These are phyloP conservation scores for Etheostoma spectabile DNA, from an alignment of 2,113 vertebrate species.

Conservation along the genomic window DNA sequence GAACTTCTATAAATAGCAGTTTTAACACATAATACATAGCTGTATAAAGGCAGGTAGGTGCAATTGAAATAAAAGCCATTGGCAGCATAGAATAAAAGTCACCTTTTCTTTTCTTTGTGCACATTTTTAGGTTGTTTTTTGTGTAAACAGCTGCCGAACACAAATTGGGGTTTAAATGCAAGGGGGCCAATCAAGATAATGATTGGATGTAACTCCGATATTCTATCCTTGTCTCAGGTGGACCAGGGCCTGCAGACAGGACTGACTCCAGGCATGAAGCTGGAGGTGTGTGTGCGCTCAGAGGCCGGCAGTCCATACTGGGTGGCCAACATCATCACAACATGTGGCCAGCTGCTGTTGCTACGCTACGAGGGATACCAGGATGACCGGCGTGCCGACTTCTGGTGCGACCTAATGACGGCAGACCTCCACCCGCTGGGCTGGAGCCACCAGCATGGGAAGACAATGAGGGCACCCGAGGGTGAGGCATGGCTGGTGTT, in stretches of 20 bases:
- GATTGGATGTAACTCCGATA: background rate
- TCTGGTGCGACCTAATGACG: slow-evolving; percentile 97
- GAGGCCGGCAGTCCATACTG: slow-evolving; percentile 90
- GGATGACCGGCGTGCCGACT: slow-evolving; percentile 95
- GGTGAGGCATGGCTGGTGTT: slow-evolving; percentile 82
- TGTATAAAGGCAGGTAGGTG: background rate
- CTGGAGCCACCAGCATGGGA: slow-evolving; percentile 94
- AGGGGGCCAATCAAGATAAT: background rate
- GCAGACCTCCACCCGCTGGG: slow-evolving; percentile 94
- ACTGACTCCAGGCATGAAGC: slow-evolving; percentile 96
- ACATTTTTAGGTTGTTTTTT: background rate
- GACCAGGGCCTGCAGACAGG: slow-evolving; percentile 95
- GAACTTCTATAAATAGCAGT: background rate
- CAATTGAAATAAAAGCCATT: background rate
- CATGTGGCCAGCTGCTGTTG: slow-evolving; percentile 95
- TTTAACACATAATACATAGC: background rate
- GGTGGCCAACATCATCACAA: slow-evolving; percentile 95
- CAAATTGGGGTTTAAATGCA: background rate
- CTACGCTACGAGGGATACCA: slow-evolving; percentile 95
- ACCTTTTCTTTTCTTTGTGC: background rate
- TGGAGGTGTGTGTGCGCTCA: slow-evolving; percentile 91
- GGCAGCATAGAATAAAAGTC: background rate
- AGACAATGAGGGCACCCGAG: slow-evolving; percentile 92
- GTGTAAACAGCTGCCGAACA: background rate
- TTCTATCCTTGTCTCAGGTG: slow-evolving; percentile 83